Conservation (phyloP, 1,140 invertebrate species). For the Zaprionus africanus region DNA sequence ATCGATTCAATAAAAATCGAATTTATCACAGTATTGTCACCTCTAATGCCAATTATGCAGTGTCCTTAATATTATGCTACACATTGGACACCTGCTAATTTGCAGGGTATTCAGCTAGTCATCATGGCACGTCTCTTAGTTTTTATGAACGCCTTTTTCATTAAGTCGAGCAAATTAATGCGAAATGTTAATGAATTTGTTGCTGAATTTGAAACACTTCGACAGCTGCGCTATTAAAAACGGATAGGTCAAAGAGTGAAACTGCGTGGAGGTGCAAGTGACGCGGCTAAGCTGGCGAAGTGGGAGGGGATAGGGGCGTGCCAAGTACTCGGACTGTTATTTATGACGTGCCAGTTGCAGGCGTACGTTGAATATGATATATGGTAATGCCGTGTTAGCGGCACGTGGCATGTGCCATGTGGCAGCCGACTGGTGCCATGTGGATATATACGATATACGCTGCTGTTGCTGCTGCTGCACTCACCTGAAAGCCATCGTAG, state of each 20-base stretch:
- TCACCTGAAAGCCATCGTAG: conserved; percentile 96
- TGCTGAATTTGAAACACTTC: conserved; percentile 14
- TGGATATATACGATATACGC: not conserved
- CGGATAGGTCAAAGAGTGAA: not conserved
- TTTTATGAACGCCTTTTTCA: conserved; percentile 15
- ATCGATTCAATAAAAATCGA: too few relatives aligned
- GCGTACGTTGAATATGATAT: conserved; percentile 8
- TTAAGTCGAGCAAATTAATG: conserved; percentile 7
- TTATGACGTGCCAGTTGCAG: conserved; percentile 31
- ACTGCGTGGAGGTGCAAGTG: not conserved
- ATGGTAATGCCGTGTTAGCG: conserved; percentile 12
- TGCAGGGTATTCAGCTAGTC: conserved; percentile 9
- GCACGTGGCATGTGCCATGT: conserved; percentile 5
- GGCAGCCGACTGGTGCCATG: not conserved
- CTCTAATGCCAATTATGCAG: not conserved
- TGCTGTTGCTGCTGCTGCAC: conserved; percentile 37
- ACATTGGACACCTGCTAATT: not conserved
- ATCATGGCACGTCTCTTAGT: not conserved
- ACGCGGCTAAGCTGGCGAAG: not conserved
- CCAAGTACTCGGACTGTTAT: conserved; percentile 13
- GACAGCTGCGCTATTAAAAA: conserved; percentile 23
- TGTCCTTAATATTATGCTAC: not conserved
- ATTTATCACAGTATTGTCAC: too few relatives aligned
- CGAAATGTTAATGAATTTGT: conserved; percentile 31
- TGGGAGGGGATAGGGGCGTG: not conserved